Evolutionary conservation across 2,888 invertebrate species (phyloP).

Genomic region (Lissonota sp.): DNA sequence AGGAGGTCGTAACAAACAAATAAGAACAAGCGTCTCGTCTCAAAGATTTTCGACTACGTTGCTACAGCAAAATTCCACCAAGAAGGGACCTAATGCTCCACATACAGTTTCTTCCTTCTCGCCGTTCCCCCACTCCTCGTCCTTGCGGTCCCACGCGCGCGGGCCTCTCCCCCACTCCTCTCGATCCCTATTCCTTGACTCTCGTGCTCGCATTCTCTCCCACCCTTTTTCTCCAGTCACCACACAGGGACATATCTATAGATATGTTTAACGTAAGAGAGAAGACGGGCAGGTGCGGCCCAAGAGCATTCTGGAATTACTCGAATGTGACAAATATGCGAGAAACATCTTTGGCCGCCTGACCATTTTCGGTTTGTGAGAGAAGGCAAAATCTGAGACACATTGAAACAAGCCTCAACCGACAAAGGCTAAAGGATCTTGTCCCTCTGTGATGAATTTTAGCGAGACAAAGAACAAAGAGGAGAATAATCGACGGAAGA

Average conservation of each 20-base stretch:
- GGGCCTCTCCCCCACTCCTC: slow-evolving; percentile 57
- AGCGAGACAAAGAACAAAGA: slow-evolving; percentile 45
- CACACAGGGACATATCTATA: too few species aligned
- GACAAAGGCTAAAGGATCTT: slow-evolving; percentile 45
- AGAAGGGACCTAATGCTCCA: too few species aligned
- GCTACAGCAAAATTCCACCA: too few species aligned
- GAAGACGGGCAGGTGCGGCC: slow-evolving; percentile 74
- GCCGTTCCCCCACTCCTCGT: too few species aligned
- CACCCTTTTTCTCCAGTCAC: not conserved
- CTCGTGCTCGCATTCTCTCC: too few species aligned
- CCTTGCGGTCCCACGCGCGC: slow-evolving; percentile 33
- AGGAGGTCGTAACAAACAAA: slow-evolving; percentile 79
- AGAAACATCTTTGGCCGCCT: slow-evolving; percentile 72
- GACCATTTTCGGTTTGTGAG: not conserved
- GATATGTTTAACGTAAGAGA: slow-evolving; percentile 22
- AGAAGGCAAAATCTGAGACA: slow-evolving; percentile 14
- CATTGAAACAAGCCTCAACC: slow-evolving; percentile 7
- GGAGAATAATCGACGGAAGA: slow-evolving; percentile 47
- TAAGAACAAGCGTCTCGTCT: slow-evolving; percentile 72
- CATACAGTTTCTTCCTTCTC: slow-evolving; percentile 47
- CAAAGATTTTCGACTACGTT: slow-evolving; percentile 67
- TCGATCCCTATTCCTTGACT: too few species aligned
- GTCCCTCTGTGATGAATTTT: slow-evolving; percentile 46
- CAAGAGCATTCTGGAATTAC: slow-evolving; percentile 77
- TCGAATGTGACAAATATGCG: slow-evolving; percentile 82